Base-by-base conservation (phyloP, 35 echinoderm and acorn worm genomes). In the Lytechinus pictus region DNA sequence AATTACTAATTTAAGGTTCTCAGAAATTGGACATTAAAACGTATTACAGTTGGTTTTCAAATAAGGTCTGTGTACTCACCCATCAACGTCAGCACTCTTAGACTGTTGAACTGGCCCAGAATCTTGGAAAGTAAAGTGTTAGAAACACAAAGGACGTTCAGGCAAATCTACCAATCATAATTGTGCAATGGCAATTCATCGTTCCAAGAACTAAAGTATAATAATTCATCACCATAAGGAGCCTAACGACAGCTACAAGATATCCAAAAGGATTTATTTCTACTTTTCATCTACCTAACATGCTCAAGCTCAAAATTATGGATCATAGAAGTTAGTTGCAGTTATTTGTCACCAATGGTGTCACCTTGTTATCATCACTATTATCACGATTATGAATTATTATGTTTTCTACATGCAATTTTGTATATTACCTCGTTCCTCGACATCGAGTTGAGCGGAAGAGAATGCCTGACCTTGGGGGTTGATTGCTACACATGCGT, bases 401-500 rank as follows among this genome's bases (percentile, higher is more conserved):
- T 71, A 3, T 71, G 11, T 79, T n/a, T 14, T n/a, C n/a, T n/a
- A 16, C 66, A 79, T 79, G 66, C 66, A 24, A 16, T 79, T 3
- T 27, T 79, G 66, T 24, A 4, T 24, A 14, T 14, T 79, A 79
- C 66, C 66, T 79, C 3, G 66, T 79, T 16, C 21, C 21, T 79
- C 88, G 11, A 90, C 16, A n/a, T 54, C 10, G 52, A 90, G 88
- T 28, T 52, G 88, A 8, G 29, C 28, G 28, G 88, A 90, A 54
- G 10, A 52, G 88, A 90, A 90, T 52, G 88, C 88, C 24, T 90
- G 88, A 54, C 88, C 88, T 12, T 90, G 88, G 9, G 88, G 19
- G 52, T 90, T 90, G 11, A 90, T 90, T 4, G 88, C 88, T 27
- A 90, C 88, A 13, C 88, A 90, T 54, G 88, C 52, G 88, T 90